Evolutionary conservation across 2,888 invertebrate genomes (phyloP), one percentile per base, ranked within the genome.

Genomic region (Chouioia cunea): DNA sequence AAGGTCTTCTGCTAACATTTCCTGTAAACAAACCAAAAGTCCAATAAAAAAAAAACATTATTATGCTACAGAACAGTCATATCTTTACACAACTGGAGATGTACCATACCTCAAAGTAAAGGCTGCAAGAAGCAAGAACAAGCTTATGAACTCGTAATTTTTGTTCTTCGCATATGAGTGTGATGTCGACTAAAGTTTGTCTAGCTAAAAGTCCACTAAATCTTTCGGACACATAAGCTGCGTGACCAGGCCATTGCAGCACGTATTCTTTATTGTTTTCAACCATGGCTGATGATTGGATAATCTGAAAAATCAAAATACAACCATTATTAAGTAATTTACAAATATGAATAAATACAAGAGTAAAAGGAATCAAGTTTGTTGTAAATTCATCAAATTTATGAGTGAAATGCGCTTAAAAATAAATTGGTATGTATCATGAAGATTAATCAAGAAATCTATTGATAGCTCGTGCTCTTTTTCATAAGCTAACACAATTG

Each of bases 121-220:
- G 89, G 85, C 92, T 92, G 83, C 90, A 91, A 12, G 92, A 91
- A 68, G 92, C 92, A 73, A 93, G 87, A 73, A 93, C 91, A 73
- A 91, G 89, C 86, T 92, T 91, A 80, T 93, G 93, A 57, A 92
- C 92, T 81, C 91, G 90, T 77, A 93, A 88, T 77, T 92, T 91
- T 81, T 92, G 91, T 58, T 91, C 91, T 79, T 92, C 92, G 81
- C 93, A 93, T 88, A 91, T 91, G 56, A 93, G 89, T 62, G 92
- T 92, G 84, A 93, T 90, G 83, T 93, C 93, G 52, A 93, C 93
- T 74, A 93, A 87, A 70, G 90, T 90, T 83, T 93, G 92, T 82
- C 91, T 90, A 86, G 92, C 92, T 81, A 93, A 87, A 52, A 93
- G 86, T 80, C 91, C 90, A 74, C 92, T 91, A 81, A 93, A 90